Conservation (phyloP, 2,888 invertebrate species). For the Galerucella pusilla region DNA sequence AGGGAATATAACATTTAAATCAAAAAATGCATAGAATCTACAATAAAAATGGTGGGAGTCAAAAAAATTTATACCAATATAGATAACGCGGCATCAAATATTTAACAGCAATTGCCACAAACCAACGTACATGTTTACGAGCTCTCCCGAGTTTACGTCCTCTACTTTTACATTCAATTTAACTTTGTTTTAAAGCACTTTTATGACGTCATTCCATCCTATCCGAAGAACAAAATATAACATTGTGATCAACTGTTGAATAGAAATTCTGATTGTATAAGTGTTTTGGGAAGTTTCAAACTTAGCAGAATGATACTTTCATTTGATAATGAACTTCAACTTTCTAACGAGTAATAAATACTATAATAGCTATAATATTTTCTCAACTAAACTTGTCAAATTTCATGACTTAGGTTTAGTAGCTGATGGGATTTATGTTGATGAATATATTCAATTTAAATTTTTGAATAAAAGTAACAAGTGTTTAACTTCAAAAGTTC, state of each 20-base stretch:
- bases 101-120: neutral
- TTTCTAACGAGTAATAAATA: neutral
- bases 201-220: slow-evolving; percentile 8
- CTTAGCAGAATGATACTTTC: neutral
- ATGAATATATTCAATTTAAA: no score
- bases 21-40: neutral
- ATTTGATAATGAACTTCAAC: neutral
- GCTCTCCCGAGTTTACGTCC: neutral
- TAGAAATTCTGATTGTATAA: neutral
- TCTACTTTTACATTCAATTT: slow-evolving; percentile 12
- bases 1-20: neutral
- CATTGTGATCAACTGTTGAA: slow-evolving; percentile 12
- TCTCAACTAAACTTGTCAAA: no score
- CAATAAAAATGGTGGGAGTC: neutral
- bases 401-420: no score
- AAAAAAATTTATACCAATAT: neutral
- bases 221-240: slow-evolving; percentile 5
- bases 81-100: neutral
- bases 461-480: no score
- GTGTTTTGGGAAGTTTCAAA: neutral
- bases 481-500: no score
- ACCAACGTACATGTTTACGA: slow-evolving; percentile 14
- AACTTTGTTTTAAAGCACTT: slow-evolving; percentile 7
- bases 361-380: no score
- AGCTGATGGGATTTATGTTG: no score